Evolutionary conservation across 2,888 invertebrate species (phyloP).

Genomic region (Caenorhabditis doughertyi): DNA sequence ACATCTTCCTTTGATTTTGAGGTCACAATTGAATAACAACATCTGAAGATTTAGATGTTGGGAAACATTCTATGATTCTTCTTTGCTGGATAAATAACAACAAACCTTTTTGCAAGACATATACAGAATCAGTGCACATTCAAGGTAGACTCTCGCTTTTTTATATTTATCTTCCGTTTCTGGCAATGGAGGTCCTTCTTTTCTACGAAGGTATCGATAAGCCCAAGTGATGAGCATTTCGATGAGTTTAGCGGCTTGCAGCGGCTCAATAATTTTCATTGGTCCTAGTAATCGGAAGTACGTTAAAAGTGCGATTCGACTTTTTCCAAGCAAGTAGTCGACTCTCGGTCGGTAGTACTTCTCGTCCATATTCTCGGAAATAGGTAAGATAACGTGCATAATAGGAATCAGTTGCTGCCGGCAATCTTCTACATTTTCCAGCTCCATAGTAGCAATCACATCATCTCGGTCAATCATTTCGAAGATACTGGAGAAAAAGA

Average conservation of each 20-base stretch:
- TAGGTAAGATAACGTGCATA: constrained; percentile 47
- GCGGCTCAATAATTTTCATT: constrained; percentile 43
- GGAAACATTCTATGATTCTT: no score
- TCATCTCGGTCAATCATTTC: constrained; percentile 55
- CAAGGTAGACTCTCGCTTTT: constrained; percentile 49
- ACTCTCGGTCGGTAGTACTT: constrained; percentile 46
- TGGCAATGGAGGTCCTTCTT: constrained; percentile 23
- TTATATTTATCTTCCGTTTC: constrained; percentile 28
- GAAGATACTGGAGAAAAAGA: constrained; percentile 39
- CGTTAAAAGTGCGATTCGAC: constrained; percentile 47
- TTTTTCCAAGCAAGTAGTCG: constrained; percentile 45
- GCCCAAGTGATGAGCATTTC: constrained; percentile 57
- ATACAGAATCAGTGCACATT: constrained; percentile 57
- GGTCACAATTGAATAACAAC: constrained; percentile 4
- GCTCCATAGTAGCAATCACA: constrained; percentile 59
- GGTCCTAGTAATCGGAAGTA: constrained; percentile 60
- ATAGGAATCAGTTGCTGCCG: constrained; percentile 57
- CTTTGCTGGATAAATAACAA: no score
- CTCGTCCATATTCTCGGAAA: constrained; percentile 42
- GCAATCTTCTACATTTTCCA: constrained; percentile 63
- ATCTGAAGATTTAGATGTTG: constrained; percentile 31
- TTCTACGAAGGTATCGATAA: constrained; percentile 50
- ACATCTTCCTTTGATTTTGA: constrained; percentile 22
- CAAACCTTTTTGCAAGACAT: constrained; percentile 47
- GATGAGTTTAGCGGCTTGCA: constrained; percentile 26